Evolutionary conservation across 2,888 invertebrate genomes (phyloP), one percentile per base, ranked within the genome.

Genomic region (Leptinotarsa rubiginosa): DNA sequence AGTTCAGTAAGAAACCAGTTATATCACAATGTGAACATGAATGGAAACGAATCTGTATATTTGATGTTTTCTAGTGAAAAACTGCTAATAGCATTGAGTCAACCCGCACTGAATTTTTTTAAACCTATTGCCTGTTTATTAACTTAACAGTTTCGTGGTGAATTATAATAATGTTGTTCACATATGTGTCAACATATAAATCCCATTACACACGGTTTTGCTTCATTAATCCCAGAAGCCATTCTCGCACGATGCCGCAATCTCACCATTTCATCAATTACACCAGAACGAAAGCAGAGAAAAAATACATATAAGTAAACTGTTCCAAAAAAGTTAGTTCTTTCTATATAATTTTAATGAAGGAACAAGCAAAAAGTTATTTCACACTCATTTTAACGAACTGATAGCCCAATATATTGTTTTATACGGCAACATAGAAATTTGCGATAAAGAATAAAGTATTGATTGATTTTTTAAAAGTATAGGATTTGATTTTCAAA

Each of bases 141-240:
- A 62, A 62, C 25, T 25, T 25, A 25, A n/a, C 31, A 62, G 59
- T 62, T 62, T 62, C 59, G 25, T 62, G 59, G 59, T 62, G 59
- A 25, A 62, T 62, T 62, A 62, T 15, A 62, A 31, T 31, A 62
- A 62, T 62, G 31, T 22, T 62, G 25, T 62, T 62, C 59, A 62
- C 59, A 54, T 47, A 66, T 66, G 67, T 67, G 67, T 67, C 52
- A 50, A 49, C 50, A 25, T 47, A 67, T 67, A 67, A 49, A 47
- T 49, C 25, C 67, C 52, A 67, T 52, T 67, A 67, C 20, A 67
- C 67, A 31, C 49, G 25, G 67, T 52, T 50, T 67, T 67, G 67
- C 67, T 52, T 25, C 67, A 67, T 67, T 67, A 67, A 67, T 18
- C 47, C 67, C 50, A 25, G 50, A 47, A 67, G 16, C 52, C 25